Base-by-base conservation (phyloP, 2,797 vertebrate species). In the Sebastes elongatus region DNA sequence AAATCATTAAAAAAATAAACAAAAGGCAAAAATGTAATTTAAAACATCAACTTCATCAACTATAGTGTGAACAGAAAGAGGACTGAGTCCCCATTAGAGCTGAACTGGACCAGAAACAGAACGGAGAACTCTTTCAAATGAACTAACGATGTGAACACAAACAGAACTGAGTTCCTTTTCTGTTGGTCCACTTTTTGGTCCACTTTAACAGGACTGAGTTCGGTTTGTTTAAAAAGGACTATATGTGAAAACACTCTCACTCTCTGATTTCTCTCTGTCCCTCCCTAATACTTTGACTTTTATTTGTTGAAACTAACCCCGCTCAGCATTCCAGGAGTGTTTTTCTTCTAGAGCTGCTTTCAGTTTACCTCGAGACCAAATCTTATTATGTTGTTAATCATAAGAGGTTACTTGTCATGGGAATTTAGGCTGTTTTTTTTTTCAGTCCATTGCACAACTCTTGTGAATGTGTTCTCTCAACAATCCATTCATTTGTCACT, bases 331-430 rank as follows among this genome's bases (percentile, higher is more conserved):
- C 94, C 93, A 62, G 38, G 32, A 85, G 71, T 74, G 78, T 86
- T 93, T 89, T 89, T 76, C 86, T 49, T 76, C 84, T 76, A 94
- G 96, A 95, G 91, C 93, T 88, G 66, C 91, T 93, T 94, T 95
- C 90, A 91, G 87, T 75, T 64, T 52, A 92, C 90, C 92, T 88
- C 83, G 30, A 89, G 90, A 89, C 89, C 89, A 93, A 94, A 95
- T 95, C 94, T 88, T 72, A 95, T 95, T 95, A 94, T 82, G 88
- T 89, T 83, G 88, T 94, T 94, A 93, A 91, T 90, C 78, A 49
- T 67, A 83, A 91, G 77, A 78, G 68, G 61, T 81, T 63, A 71
- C 83, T 86, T 86, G 90, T 90, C 82, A 86, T 73, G 88, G 83
- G 92, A 90, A 84, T 75, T 78, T 30, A 82, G 74, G 6, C 23